These are phyloP conservation scores for Amorpha juglandis DNA, from an alignment of 2,888 invertebrate species.

Conservation along the genomic window DNA sequence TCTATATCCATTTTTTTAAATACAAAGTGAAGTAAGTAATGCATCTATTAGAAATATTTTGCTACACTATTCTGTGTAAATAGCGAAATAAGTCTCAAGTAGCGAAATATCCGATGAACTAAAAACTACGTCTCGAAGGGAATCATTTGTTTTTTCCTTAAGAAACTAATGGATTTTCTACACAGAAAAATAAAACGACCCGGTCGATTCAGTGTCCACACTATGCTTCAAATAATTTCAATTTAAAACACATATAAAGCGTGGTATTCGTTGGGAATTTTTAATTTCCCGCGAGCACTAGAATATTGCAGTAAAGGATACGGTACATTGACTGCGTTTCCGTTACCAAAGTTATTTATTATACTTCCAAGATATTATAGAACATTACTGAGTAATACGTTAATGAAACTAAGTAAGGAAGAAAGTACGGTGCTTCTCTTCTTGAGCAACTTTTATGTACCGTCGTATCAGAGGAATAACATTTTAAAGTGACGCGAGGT, in stretches of 20 bases:
- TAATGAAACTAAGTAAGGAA: slow-evolving; percentile 9
- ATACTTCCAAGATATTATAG: slow-evolving; percentile 20
- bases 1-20: too few relatives aligned
- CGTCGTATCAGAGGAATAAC: slow-evolving; percentile 6
- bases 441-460: background rate
- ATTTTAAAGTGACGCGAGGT: slow-evolving; percentile 11
- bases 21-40: background rate
- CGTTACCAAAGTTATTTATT: slow-evolving; percentile 24
- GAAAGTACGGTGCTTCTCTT: background rate
- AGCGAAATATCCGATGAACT: slow-evolving; percentile 55
- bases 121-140: slow-evolving; percentile 53
- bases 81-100: slow-evolving; percentile 34
- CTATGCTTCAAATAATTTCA: slow-evolving; percentile 54
- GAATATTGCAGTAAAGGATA: slow-evolving; percentile 9
- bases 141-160: slow-evolving; percentile 48
- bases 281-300: slow-evolving; percentile 44
- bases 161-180: slow-evolving; percentile 63
- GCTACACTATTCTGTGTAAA: slow-evolving; percentile 40
- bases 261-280: slow-evolving; percentile 52
- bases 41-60: slow-evolving; percentile 26
- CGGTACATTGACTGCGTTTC: slow-evolving; percentile 12
- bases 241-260: slow-evolving; percentile 45
- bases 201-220: slow-evolving; percentile 38
- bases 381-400: slow-evolving; percentile 10
- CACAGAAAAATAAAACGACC: slow-evolving; percentile 40